Evolutionary conservation across 1,140 invertebrate species (phyloP).

Genomic region (Drosophila simulans): DNA sequence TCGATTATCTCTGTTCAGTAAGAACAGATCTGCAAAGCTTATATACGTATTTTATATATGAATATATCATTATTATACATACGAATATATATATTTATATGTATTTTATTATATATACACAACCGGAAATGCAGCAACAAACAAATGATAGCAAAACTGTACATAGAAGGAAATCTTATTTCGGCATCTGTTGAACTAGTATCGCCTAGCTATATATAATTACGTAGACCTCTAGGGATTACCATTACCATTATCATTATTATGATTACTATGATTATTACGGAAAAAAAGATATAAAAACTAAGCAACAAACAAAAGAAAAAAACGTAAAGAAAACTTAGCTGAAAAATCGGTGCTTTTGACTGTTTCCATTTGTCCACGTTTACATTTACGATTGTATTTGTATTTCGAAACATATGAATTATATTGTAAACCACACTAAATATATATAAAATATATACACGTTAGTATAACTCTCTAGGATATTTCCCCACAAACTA

Average conservation of each 20-base stretch:
- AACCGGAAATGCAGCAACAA: constrained; percentile 30
- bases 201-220: constrained; percentile 56
- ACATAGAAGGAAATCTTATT: constrained; percentile 44
- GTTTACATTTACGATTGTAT: constrained; percentile 79
- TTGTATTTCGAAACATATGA: constrained; percentile 80
- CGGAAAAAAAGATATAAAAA: constrained; percentile 34
- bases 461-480: constrained; percentile 40
- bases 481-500: constrained; percentile 40
- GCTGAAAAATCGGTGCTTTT: constrained; percentile 85
- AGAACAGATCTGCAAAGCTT: constrained; percentile 37
- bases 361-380: constrained; percentile 84
- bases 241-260: constrained; percentile 61
- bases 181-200: constrained; percentile 56
- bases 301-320: constrained; percentile 40
- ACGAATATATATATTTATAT: constrained; percentile 73
- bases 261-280: constrained; percentile 69
- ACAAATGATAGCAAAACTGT: constrained; percentile 42
- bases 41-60: constrained; percentile 79
- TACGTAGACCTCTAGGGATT: constrained; percentile 67
- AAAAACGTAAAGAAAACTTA: constrained; percentile 67
- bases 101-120: constrained; percentile 65
- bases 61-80: constrained; percentile 69
- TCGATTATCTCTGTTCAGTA: constrained; percentile 44
- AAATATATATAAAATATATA: constrained; percentile 49
- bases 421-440: constrained; percentile 51